Base-by-base conservation (phyloP, 2,888 invertebrate species). In the Xylocampa areola region DNA sequence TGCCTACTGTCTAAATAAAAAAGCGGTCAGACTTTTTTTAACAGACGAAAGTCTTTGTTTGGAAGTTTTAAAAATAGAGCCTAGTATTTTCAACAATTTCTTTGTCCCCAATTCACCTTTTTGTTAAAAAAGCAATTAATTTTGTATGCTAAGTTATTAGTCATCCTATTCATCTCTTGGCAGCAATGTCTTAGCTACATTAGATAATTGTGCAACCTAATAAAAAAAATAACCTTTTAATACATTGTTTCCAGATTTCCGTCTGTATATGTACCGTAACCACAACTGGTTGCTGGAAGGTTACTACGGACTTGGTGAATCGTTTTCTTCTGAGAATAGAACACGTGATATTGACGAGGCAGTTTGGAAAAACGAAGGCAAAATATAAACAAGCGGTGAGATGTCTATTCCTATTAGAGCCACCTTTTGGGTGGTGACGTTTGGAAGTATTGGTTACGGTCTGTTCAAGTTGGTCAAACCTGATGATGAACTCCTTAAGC, bases 301-400 rank as follows among this genome's bases (percentile, higher is more conserved):
- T 41, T 97, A 96, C 86, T 97, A 97, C 85, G 88, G 89, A 72
- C 76, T 96, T 21, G 96, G 96, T 50, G 97, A 97, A 89, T 82
- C 89, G 33, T 69, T 96, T 7, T 94, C 95, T 7, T 94, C 95
- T 48, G 89, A 95, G 30, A 85, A 85, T 52, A 91, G 87, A 59
- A 93, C 89, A 19, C 89, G 96, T 65, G 88, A 95, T 67, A 71
- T 90, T 43, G 96, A 96, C 86, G 82, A 94, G 49, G 88, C 88
- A 67, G 86, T 94, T 82, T 96, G 96, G 96, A 85, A 81, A 77
- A 86, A 87, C 82, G 94, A 95, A 79, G 91, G 94, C 77, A 91
- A 94, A 85, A 83, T 93, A 72, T 92, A 91, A 86, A 79, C 44
- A 68, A 74, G 73, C 67, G 90, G 90, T 90, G 91, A 90, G 91